phyloP scores from a whole-genome alignment of 2,888 invertebrate species.

The Epirrita christyi region DNA sequence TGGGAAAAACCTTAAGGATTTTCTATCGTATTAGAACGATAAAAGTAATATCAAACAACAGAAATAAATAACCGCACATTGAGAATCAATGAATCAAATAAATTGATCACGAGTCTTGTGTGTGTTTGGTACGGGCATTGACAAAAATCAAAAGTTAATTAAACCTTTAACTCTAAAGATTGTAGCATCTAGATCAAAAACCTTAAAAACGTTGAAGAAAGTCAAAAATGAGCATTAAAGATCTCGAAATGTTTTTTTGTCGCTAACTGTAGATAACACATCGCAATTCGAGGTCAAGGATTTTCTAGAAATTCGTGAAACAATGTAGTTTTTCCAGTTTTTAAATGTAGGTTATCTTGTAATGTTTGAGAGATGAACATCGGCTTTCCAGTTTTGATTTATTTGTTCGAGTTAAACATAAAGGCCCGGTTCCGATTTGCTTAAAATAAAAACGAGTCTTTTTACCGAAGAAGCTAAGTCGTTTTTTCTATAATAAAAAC shows the following conservation, averaged over 20 bases:
- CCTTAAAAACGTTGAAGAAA: no score
- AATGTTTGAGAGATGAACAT: background rate
- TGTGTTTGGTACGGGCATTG: slow-evolving; percentile 15
- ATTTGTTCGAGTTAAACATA: background rate
- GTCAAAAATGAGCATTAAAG: no score
- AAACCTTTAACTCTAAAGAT: background rate
- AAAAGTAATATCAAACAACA: no score
- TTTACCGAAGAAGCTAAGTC: no score
- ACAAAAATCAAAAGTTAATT: background rate
- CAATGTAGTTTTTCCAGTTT: slow-evolving; percentile 3
- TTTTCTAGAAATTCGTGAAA: background rate
- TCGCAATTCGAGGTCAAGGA: slow-evolving; percentile 27
- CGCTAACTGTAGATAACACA: background rate
- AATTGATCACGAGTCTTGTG: slow-evolving; percentile 38
- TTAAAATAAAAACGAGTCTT: no score
- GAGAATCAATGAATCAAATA: slow-evolving; percentile 29
- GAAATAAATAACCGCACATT: no score
- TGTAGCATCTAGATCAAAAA: no score
- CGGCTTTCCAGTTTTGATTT: background rate
- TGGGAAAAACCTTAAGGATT: no score
- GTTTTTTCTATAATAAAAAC: no score
- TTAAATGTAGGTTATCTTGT: slow-evolving; percentile 7
- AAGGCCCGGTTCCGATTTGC: background rate
- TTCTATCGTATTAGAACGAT: no score
- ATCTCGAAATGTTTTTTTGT: no score